Conservation (phyloP, 1,140 invertebrate genomes). For the Diuraphis noxia region DNA sequence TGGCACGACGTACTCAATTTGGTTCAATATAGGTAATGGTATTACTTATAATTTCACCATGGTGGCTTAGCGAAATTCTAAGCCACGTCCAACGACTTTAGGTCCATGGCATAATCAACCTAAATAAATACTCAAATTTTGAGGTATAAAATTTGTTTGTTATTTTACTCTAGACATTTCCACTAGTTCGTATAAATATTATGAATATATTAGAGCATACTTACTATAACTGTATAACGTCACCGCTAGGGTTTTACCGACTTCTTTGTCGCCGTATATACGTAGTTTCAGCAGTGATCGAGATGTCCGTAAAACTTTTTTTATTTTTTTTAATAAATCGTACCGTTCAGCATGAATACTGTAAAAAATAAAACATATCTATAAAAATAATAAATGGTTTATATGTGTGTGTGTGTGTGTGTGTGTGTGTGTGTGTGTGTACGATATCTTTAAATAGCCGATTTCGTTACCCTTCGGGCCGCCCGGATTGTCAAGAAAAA, state of each 20-base stretch:
- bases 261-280: no score
- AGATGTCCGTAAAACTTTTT: not conserved
- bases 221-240: not conserved
- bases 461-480: not conserved
- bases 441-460: not conserved
- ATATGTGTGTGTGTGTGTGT: not conserved
- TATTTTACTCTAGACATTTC: not conserved
- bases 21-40: not conserved
- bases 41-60: no score
- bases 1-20: not conserved
- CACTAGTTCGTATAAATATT: not conserved
- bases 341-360: not conserved
- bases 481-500: not conserved
- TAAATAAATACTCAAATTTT: not conserved
- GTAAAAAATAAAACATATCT: not conserved
- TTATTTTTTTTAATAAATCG: not conserved
- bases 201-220: not conserved
- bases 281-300: not conserved
- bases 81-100: not conserved
- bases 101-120: no score
- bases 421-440: not conserved
- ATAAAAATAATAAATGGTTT: slow-evolving; percentile 6
- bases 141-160: not conserved
- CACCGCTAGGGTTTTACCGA: not conserved
- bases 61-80: not conserved